Base-by-base conservation (phyloP, 2,113 vertebrate species). In the Archocentrus centrarchus region DNA sequence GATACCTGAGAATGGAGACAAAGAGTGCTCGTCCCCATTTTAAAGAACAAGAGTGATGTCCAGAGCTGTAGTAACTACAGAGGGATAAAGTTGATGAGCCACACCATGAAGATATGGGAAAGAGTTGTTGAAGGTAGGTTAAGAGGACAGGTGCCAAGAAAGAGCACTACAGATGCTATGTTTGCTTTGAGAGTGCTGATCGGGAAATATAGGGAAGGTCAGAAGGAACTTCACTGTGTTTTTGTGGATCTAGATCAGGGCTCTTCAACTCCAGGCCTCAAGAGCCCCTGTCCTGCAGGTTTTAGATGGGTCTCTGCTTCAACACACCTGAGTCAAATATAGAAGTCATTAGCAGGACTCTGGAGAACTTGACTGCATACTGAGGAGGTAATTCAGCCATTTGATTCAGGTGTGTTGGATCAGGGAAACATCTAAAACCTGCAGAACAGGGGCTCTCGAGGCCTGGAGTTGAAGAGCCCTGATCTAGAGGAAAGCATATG, bases 101-200 rank as follows among this genome's bases (percentile, higher is more conserved):
- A 68, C 27, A 68, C 27, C 15, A 5, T 50, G 9, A 68, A 50
- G 64, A 1, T 68, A 27, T 68, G 14, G 64, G 41, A 68, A 68
- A 24, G 24, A 68, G 64, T 50, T 50, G 64, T 68, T 50, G 41
- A 68, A 68, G 41, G 22, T 68, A 15, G 1, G 41, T 68, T 50
- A 18, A 41, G 47, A 68, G 6, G 15, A 68, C 41, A 47, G 22
- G 15, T 68, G 41, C 64, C 18, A 22, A 50, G 41, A 68, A 68
- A 68, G 64, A 68, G 41, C 64, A 68, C 64, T 68, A 5, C 64
- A 68, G 64, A 68, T 68, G 64, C 47, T 41, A 68, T 7, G 64
- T 68, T 24, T 11, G 22, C 64, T 68, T 68, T 68, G 64, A 68
- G 64, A 68, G 22, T 68, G 44, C 47, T 68, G 22, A 27, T 68